phyloP scores from a whole-genome alignment of 2,113 vertebrate species.

The Rhinopomastus cyanomelas region DNA sequence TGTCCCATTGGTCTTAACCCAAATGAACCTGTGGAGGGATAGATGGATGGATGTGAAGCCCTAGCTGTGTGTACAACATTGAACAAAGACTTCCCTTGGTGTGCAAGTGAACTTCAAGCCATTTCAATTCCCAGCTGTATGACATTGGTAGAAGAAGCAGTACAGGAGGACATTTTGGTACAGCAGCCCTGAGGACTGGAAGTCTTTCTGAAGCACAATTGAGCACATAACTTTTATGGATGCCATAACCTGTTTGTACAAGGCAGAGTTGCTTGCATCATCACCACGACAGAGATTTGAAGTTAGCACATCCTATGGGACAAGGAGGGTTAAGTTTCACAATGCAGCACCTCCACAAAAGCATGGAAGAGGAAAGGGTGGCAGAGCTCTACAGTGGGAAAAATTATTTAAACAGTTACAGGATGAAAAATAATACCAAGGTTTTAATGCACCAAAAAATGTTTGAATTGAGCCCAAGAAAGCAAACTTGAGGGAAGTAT shows the following conservation, averaged over 20 bases:
- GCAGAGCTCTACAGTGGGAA: not conserved
- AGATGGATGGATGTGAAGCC: rapidly evolving
- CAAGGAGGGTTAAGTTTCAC: not conserved
- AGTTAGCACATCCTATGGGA: not conserved
- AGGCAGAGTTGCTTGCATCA: not conserved
- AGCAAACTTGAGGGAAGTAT: not conserved
- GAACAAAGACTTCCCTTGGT: not conserved
- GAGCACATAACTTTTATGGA: not conserved
- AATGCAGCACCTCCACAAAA: not conserved
- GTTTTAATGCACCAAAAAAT: not conserved
- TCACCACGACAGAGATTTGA: not conserved
- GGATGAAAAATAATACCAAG: not conserved
- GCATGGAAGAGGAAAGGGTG: not conserved
- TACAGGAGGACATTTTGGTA: not conserved
- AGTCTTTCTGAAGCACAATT: not conserved
- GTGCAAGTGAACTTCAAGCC: not conserved
- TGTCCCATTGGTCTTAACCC: not conserved
- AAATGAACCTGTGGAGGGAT: rapidly evolving
- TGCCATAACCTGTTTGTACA: not conserved
- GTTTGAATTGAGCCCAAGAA: not conserved
- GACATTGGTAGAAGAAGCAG: not conserved
- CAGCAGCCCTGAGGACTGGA: not conserved
- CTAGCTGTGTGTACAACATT: not conserved
- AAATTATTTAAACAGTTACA: not conserved
- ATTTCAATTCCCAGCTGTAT: not conserved